Base-by-base conservation (phyloP, 2,888 invertebrate genomes). In the Pachymerium ferrugineum region DNA sequence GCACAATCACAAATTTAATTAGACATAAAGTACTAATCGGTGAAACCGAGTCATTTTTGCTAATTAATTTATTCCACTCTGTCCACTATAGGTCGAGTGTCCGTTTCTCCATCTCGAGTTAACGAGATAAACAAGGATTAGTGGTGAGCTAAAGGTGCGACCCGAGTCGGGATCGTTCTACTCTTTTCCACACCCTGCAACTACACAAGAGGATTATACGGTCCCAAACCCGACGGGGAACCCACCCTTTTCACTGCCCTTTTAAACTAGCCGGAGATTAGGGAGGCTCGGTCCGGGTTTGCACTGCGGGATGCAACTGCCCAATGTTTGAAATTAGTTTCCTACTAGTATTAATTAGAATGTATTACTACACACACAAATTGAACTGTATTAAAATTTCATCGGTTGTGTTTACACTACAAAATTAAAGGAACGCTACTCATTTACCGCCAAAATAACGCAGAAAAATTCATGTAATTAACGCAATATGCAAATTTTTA, bases 281-380 rank as follows among this genome's bases (percentile, higher is more conserved):
- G 22, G 47, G 47, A 54, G 47, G 47, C 47, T 54, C 47, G 47
- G 47, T 54, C 22, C 47, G 22, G 47, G 47, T 54, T 54, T 19
- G 47, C 47, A 10, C 47, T 22, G 47, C 47, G 22, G 47, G 47
- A 22, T 2, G 10, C 47, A 54, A 54, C 47, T 54, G 47, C 47
- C 47, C 47, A 54, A 54, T 54, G 47, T 54, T 54, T 54, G 47
- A 54, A 54, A 54, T 54, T 54, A 54, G 47, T 54, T 54, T 54
- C 22, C 47, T 54, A 54, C 19, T 54, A 54, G 47, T 54, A 54
- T 54, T 54, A 54, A 54, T 54, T 54, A 22, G 47, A 54, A 54
- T 54, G 47, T 54, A 54, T 54, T 54, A n/a, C n/a, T n/a, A 54
- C 47, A 54, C 47, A 54, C 47, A 22, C 47, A 54, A 54, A 54